A percentile compares a stretch with the other conserved stretches of the same genome.
Evolutionary conservation across 2,888 invertebrate species (phyloP).

Genomic region (Matsumyia berberina): DNA sequence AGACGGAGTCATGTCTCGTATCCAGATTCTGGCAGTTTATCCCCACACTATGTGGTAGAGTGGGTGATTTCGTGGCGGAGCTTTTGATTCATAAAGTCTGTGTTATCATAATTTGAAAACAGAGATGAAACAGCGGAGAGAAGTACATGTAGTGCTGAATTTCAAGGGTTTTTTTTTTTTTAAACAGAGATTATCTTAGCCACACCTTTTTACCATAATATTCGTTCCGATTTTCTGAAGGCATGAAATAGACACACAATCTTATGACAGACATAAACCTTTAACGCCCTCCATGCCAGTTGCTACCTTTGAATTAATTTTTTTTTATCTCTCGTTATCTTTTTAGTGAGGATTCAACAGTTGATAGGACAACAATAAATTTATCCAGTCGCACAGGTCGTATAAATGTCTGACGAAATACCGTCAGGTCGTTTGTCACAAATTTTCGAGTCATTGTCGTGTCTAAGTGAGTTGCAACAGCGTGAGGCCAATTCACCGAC

Average conservation of each 20-base stretch:
- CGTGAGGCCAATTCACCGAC: slow-evolving; percentile 79
- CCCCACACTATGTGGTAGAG: slow-evolving; percentile 2
- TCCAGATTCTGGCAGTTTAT: slow-evolving; percentile 41
- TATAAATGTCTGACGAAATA: slow-evolving; percentile 87
- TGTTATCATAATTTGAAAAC: slow-evolving; percentile 32
- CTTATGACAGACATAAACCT: slow-evolving; percentile 53
- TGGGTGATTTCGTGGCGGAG: slow-evolving; percentile 38
- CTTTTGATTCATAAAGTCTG: slow-evolving; percentile 32
- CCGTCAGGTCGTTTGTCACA: slow-evolving; percentile 91
- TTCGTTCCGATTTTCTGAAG: too few species aligned
- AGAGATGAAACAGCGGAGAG: neutral
- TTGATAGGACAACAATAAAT: slow-evolving; percentile 32
- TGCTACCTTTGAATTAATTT: slow-evolving; percentile 18
- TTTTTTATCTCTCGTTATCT: neutral
- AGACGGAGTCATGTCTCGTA: slow-evolving; percentile 53
- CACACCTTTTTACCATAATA: neutral
- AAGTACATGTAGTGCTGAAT: slow-evolving; percentile 1
- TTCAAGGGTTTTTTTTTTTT: slow-evolving; percentile 27
- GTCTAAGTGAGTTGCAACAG: slow-evolving; percentile 88
- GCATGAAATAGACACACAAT: too few species aligned
- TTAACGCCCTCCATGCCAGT: slow-evolving; percentile 8
- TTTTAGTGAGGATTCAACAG: slow-evolving; percentile 40
- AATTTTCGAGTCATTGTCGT: slow-evolving; percentile 92
- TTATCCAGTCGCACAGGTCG: slow-evolving; percentile 16
- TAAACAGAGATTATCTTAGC: neutral